Base-by-base conservation (phyloP, 1,140 invertebrate species). In the Drosophila grimshawi region DNA sequence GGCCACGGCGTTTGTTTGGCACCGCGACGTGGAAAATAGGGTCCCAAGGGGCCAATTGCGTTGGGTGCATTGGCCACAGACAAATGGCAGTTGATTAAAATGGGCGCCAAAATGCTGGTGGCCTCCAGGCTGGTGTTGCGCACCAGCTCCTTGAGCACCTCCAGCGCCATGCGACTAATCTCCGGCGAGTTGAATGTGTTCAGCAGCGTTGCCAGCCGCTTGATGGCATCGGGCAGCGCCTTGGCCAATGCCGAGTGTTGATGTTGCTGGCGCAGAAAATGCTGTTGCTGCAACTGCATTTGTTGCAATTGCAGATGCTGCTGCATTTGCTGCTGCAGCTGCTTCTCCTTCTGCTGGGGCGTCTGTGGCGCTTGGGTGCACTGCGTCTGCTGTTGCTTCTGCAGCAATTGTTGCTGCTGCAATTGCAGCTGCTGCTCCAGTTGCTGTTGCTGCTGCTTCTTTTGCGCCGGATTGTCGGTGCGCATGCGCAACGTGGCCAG, bases 111-210 rank as follows among this genome's bases (percentile, higher is more conserved):
- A 41, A 97, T 96, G 67, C 95, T 94, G 56, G 97, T 95, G 59
- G 96, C 95, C 85, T 98, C 97, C 37, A 94, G 94, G 48, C 97
- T 97, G 77, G 97, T 95, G 46, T 97, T 95, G 81, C 97, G 94
- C 2, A 98, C 94, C 81, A 98, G 94, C 92, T 98, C 97, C 77
- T 97, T 96, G 11, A 98, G 93, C 30, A 98, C 94, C 81, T 97
- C 96, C 79, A 98, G 95, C 33, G 96, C 95, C 60, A 96, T 94
- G 56, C 95, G 95, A 69, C 97, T 94, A 81, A 98, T 95, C 71
- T 98, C 96, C 1, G 96, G 94, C n/a, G 97, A 96, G 90, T 97
- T 97, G 86, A 97, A 98, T 4, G 97, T 96, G 92, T 98, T 98
- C 1, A 98, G 94, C 33, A 98, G 93, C 0, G 97, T 97, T 7